Evolutionary conservation across 2,797 vertebrate genomes (phyloP), one percentile per base, ranked within the genome.

Genomic region (Cyclopterus lumpus): DNA sequence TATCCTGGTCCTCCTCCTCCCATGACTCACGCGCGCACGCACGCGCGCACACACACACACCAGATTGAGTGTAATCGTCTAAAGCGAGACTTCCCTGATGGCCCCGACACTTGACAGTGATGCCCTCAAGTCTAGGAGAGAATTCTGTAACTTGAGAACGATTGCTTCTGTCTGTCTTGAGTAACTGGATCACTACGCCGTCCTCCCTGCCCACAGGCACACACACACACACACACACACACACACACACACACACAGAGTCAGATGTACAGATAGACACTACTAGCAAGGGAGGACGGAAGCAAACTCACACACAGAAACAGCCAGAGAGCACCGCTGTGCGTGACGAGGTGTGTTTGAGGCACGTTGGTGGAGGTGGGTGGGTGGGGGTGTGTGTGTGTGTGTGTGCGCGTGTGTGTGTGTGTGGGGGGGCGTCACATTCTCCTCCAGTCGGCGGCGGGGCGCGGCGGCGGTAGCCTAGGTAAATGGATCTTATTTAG

Each of bases 401-500:
- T 42, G 40, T 42, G 4, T 8, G 5, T 18, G 36, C 3, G 36
- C 38, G 38, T 38, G 32, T 5, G 38, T 4, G 40, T 11, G 40
- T 42, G 40, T 42, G 40, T 42, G 4, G 49, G 53, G 22, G 61
- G 63, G 80, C 11, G 66, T 48, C 0, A 14, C 44, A 36, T 80
- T 86, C 80, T 85, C 75, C 85, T 86, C 72, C 63, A 77, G 76
- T 86, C 79, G 59, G 12, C 8, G 72, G 60, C 8, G 60, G 80
- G 80, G 76, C 70, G 77, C 79, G 67, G 83, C 70, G 67, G 80
- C 72, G 77, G 83, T 79, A 89, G 88, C 85, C 79, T 85, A 94
- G 93, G 93, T 95, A 95, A 95, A 95, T 95, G 92, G 94, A 95
- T 95, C 94, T 95, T 95, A 95, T 95, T 95, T 95, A 94, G 94